Base-by-base conservation (phyloP, 2,888 invertebrate genomes). In the Synanthedon andrenaeformis region DNA sequence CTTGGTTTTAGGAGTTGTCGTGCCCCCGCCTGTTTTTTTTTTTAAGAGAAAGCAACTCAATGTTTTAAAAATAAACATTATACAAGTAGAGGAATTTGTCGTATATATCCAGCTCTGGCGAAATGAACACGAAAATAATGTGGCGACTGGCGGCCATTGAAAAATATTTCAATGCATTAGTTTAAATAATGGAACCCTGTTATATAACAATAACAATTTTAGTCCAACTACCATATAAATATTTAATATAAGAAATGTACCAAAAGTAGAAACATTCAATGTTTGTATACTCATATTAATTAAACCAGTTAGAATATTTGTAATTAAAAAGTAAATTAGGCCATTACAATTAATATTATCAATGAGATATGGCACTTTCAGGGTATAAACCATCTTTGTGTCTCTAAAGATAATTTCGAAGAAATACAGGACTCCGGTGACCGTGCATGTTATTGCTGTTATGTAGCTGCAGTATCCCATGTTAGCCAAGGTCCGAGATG, bases 401-500 rank as follows among this genome's bases (percentile, higher is more conserved):
- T 79, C 65, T 51, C 82, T 71, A 14, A 76, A 74, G 51, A 89
- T 62, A 41, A 89, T 66, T 73, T 92, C 92, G 53, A 89, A 66
- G n/a, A 89, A 64, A 70, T 90, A 88, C 66, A 90, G 88, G 19
- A 90, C 65, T 35, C 83, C 79, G 0, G 91, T 68, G 59, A 92
- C 72, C 14, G 89, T 86, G 2, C 89, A 71, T n/a, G 91, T 84
- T 28, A 92, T 76, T 52, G 92, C 90, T 56, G 94, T 86, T 62
- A 94, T 89, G 92, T 94, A 96, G 14, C 92, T 69, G 54, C 93
- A 91, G 71, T 96, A 98, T 0, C 94, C 91, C 11, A 93, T 77
- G 79, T 98, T 98, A 1, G 94, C 95, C 60, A 96, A 84, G 53
- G 96, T 90, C 65, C 98, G 90, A 0, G 96, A 96, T 4, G 92